Percentiles rank a stretch among this genome's conserved stretches.
Conservation (phyloP, 1,140 invertebrate genomes). For the Leptinotarsa lineolata region DNA sequence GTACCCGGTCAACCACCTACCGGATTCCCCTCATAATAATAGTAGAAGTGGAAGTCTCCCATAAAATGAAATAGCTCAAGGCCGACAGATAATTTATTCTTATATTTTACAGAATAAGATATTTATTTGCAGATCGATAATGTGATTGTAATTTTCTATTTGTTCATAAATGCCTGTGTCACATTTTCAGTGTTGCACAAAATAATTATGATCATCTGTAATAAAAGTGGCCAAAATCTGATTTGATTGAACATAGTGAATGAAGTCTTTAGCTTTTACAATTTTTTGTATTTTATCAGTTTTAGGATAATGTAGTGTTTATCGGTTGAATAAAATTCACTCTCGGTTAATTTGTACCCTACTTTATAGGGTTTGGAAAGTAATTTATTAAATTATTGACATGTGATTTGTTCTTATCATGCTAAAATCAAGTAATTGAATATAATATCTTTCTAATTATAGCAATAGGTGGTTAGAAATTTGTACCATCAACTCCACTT, state of each 20-base stretch:
- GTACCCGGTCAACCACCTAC: conserved; percentile 79
- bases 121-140: conserved; percentile 19
- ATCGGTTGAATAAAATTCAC: too few species aligned
- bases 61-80: conserved; percentile 16
- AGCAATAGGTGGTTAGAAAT: conserved; percentile 26
- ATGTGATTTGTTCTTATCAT: conserved; percentile 25
- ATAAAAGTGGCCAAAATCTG: too few species aligned
- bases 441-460: conserved; percentile 21
- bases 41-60: conserved; percentile 13
- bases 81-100: conserved; percentile 27
- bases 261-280: too few species aligned
- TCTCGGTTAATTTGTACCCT: too few species aligned
- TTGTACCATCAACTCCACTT: conserved; percentile 23
- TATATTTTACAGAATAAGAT: conserved; percentile 30
- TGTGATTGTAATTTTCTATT: background rate
- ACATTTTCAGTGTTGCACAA: background rate
- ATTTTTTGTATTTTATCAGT: too few species aligned
- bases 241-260: too few species aligned
- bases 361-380: too few species aligned
- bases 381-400: conserved; percentile 10
- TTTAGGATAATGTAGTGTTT: too few species aligned
- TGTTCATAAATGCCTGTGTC: background rate
- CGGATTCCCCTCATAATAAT: conserved; percentile 55
- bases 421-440: conserved; percentile 26
- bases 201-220: too few species aligned